Evolutionary conservation across 23 tunicate species (phyloP), one percentile per base, ranked within the genome.

Genomic region (Styela clava): DNA sequence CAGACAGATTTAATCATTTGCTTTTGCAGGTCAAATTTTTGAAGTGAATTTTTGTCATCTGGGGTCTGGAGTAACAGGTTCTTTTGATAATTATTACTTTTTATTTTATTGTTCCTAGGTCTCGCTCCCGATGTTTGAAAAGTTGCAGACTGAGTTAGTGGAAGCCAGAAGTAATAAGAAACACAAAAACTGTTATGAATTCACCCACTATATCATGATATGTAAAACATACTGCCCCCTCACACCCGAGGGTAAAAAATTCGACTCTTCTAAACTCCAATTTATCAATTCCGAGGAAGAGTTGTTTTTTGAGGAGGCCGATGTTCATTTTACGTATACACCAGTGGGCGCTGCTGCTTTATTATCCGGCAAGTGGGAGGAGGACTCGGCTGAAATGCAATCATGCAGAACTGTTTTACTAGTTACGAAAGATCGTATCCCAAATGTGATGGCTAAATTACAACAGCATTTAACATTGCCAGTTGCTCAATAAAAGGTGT

Each of bases 201-300:
- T 91, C 83, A 56, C 81, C 0, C 86, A 84, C 72, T 91, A 78
- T 63, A 21, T 91, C 31, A 83, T 91, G 85, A 73, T 91, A 34
- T 86, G 85, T 26, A 91, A 91, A 79, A 69, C 82, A 22, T 61
- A 61, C 77, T 19, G 35, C 24, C 22, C 33, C 16, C 23, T 31
- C 18, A 63, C 7, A 21, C 19, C 62, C 18, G 51, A 63, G 0
- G 83, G 73, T n/a, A 44, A 35, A 24, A 16, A 37, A 76, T 3
- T 24, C 22, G 81, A 33, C 24, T 31, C 34, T 35, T 16, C 27
- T 3, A 24, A 22, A 34, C 85, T 68, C 3, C 36, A 86, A 33
- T 91, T 51, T 64, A 74, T 69, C 22, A 91, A 91, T 72, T 87
- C 97, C 23, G 97, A 91, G 78, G 97, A 91, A 68, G 97, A 91